phyloP scores from a whole-genome alignment of 2,888 invertebrate genomes.

The Cryptus viduatorius region DNA sequence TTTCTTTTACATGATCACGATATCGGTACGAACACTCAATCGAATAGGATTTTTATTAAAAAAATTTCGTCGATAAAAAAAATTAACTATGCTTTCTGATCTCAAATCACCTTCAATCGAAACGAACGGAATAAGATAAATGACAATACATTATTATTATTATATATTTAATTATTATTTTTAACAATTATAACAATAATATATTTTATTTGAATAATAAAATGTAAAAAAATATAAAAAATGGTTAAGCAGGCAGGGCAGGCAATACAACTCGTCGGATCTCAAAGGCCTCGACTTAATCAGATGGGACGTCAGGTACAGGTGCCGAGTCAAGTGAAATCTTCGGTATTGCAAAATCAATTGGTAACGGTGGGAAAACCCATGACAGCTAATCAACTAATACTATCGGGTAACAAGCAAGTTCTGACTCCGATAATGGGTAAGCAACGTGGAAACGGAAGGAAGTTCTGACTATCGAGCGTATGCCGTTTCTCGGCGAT shows the following conservation, averaged over 20 bases:
- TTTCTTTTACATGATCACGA: too few relatives aligned
- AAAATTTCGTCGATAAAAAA: too few relatives aligned
- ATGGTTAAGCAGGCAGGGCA: constrained; percentile 77
- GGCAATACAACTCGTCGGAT: constrained; percentile 83
- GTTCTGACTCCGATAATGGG: constrained; percentile 84
- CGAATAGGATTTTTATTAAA: too few relatives aligned
- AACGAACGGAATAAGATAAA: too few relatives aligned
- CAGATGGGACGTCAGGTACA: constrained; percentile 83
- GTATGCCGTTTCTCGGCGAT: constrained; percentile 20
- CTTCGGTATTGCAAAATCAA: constrained; percentile 82
- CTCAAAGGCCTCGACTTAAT: constrained; percentile 83
- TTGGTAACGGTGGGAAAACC: constrained; percentile 83
- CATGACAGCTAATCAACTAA: constrained; percentile 82
- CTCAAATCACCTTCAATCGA: too few relatives aligned
- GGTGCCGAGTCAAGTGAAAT: constrained; percentile 80
- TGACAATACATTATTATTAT: too few relatives aligned
- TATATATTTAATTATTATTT: too few relatives aligned
- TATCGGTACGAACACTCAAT: too few relatives aligned
- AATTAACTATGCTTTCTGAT: too few relatives aligned
- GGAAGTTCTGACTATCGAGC: neutral
- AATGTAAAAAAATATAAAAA: neutral
- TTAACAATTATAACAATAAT: neutral
- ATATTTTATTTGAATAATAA: neutral
- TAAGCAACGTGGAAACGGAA: constrained; percentile 71
- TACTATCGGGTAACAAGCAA: constrained; percentile 83